phyloP scores from a whole-genome alignment of 2,888 invertebrate genomes.

The Unio delphinus region DNA sequence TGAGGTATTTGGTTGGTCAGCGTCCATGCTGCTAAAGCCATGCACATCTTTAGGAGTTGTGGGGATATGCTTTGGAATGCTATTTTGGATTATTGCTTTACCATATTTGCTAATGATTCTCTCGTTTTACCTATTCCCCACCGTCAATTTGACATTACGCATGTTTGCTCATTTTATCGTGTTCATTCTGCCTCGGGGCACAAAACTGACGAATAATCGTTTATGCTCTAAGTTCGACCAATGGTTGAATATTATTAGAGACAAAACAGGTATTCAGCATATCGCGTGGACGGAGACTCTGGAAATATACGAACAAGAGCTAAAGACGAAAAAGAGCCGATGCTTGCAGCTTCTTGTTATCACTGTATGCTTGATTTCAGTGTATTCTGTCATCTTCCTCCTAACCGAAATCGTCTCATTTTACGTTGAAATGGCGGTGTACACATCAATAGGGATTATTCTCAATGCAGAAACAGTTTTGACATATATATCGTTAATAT shows the following conservation, averaged over 20 bases:
- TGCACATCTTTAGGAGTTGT: constrained; percentile 56
- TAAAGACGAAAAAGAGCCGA: constrained; percentile 13
- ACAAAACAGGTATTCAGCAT: too few species aligned
- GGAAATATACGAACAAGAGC: constrained; percentile 20
- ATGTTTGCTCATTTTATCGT: constrained; percentile 51
- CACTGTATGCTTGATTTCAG: constrained; percentile 43
- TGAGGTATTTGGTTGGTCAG: constrained; percentile 40
- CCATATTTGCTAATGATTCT: constrained; percentile 49
- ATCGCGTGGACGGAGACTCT: constrained; percentile 29
- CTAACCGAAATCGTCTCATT: constrained; percentile 62
- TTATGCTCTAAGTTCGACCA: constrained; percentile 1
- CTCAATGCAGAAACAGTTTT: constrained; percentile 58
- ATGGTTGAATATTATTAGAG: background rate
- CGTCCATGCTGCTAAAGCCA: constrained; percentile 56
- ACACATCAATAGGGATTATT: constrained; percentile 64
- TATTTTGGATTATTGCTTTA: constrained; percentile 52
- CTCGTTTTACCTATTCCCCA: constrained; percentile 61
- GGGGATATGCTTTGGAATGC: constrained; percentile 52
- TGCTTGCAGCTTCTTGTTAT: constrained; percentile 39
- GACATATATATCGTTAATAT: constrained; percentile 56
- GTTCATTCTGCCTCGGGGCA: constrained; percentile 42
- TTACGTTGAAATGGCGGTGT: constrained; percentile 60
- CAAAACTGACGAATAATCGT: background rate
- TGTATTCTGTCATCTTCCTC: constrained; percentile 56
- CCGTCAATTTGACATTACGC: constrained; percentile 55